Conservation (phyloP, 2,113 vertebrate genomes). For the Mungos mungo region DNA sequence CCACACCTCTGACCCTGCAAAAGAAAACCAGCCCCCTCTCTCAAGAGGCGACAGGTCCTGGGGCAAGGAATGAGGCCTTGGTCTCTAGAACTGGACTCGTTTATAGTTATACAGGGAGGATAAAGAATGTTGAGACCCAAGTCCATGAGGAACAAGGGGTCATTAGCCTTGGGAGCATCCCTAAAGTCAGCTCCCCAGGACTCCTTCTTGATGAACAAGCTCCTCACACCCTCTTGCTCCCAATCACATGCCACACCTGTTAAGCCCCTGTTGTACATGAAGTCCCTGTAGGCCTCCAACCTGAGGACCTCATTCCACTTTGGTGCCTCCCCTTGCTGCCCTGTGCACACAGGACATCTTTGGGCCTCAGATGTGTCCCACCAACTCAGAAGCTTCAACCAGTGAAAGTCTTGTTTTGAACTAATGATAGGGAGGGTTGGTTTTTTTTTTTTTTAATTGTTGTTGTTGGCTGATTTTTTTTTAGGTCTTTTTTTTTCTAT, state of each 20-base stretch:
- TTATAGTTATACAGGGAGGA: constrained; percentile 16
- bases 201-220: background rate
- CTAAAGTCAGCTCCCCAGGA: background rate
- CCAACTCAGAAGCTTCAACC: constrained; percentile 56
- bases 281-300: constrained; percentile 10
- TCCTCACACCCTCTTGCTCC: background rate
- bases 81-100: background rate
- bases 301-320: background rate
- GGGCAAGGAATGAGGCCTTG: background rate
- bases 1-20: background rate
- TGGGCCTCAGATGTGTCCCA: constrained; percentile 60
- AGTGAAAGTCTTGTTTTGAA: constrained; percentile 76
- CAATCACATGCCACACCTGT: background rate
- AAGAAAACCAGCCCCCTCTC: background rate
- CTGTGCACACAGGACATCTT: background rate
- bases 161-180: constrained; percentile 1
- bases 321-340: background rate
- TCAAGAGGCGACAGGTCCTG: background rate
- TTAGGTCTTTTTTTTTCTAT: constrained; percentile 14
- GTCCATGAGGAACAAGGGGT: background rate
- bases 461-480: constrained; percentile 57
- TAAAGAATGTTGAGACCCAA: background rate
- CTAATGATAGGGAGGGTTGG: constrained; percentile 64
- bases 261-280: constrained; percentile 25
- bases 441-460: constrained; percentile 21